These are phyloP conservation scores for Anoplopoma fimbria DNA, from an alignment of 2,113 vertebrate genomes.

Conservation along the genomic window DNA sequence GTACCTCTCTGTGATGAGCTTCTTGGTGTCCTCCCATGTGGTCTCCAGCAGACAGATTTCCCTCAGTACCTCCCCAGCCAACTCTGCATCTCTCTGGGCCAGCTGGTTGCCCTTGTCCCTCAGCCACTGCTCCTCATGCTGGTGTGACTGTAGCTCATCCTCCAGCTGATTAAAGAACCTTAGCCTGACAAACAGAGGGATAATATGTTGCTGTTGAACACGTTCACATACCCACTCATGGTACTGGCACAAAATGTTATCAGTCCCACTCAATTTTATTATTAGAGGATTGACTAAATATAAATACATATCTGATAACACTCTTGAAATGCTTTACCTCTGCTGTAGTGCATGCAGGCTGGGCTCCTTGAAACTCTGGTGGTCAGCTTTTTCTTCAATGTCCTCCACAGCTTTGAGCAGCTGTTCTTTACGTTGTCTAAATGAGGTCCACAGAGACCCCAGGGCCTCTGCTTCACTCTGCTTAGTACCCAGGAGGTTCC, in stretches of 20 bases:
- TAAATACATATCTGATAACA: background rate
- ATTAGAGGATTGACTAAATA: background rate
- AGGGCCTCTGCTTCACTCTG: constrained; percentile 95
- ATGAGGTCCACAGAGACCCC: constrained; percentile 85
- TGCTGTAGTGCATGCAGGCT: constrained; percentile 91
- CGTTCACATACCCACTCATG: background rate
- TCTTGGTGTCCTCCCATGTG: constrained; percentile 92
- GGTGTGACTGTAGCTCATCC: constrained; percentile 93
- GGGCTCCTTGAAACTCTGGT: constrained; percentile 87
- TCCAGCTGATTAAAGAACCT: constrained; percentile 94
- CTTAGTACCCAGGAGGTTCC: constrained; percentile 92
- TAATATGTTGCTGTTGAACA: background rate
- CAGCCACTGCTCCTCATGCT: constrained; percentile 94
- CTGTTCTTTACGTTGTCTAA: constrained; percentile 89
- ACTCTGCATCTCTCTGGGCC: constrained; percentile 88
- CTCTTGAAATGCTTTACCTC: constrained; percentile 81
- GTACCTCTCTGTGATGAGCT: constrained; percentile 91
- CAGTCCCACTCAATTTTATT: background rate
- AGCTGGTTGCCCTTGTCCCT: constrained; percentile 94
- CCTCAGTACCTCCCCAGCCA: constrained; percentile 87
- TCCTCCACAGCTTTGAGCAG: constrained; percentile 92
- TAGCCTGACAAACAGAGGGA: constrained; percentile 82
- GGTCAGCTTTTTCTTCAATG: constrained; percentile 92
- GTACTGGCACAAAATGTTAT: background rate
- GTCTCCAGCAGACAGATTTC: constrained; percentile 87